Evolutionary conservation across 64 coral and sea anemone genomes (phyloP).

Genomic region (Cladopsammia gracilis): DNA sequence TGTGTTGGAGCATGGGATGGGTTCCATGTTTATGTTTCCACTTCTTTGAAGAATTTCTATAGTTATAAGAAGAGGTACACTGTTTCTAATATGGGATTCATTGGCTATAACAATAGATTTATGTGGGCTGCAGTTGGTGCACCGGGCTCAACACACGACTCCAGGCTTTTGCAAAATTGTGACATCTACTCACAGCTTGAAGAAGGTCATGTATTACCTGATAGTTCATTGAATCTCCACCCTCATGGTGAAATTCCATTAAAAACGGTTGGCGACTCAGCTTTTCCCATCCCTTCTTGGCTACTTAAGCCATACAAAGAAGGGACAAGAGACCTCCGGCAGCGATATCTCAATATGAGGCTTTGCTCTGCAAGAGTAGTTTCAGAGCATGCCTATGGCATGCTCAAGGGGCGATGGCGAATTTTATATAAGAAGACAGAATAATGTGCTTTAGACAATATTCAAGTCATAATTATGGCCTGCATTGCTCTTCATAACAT

Average conservation of each 20-base stretch:
- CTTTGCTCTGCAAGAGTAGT: constrained; percentile 42
- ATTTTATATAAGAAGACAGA: background rate
- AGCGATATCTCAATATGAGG: background rate
- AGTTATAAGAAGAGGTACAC: constrained; percentile 69
- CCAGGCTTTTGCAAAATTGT: constrained; percentile 12
- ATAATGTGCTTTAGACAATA: background rate
- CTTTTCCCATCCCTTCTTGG: constrained; percentile 55
- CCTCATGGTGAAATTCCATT: constrained; percentile 61
- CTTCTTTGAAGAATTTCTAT: constrained; percentile 45
- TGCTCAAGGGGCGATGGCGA: constrained; percentile 67
- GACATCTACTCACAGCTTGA: constrained; percentile 36
- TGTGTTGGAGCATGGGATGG: constrained; percentile 61
- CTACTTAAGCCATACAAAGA: constrained; percentile 57
- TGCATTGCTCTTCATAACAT: constrained; percentile 65
- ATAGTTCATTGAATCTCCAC: constrained; percentile 8
- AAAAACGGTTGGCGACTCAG: constrained; percentile 47
- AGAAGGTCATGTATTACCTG: constrained; percentile 52
- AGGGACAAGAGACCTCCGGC: constrained; percentile 7
- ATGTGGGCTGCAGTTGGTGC: constrained; percentile 59
- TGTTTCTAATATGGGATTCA: constrained; percentile 40
- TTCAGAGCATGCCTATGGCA: constrained; percentile 61
- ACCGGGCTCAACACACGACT: constrained; percentile 46
- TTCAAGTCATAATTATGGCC: constrained; percentile 39
- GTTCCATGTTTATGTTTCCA: constrained; percentile 53
- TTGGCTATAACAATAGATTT: constrained; percentile 48